phyloP scores from a whole-genome alignment of 1,140 invertebrate genomes.

The Seison nebaliae region DNA sequence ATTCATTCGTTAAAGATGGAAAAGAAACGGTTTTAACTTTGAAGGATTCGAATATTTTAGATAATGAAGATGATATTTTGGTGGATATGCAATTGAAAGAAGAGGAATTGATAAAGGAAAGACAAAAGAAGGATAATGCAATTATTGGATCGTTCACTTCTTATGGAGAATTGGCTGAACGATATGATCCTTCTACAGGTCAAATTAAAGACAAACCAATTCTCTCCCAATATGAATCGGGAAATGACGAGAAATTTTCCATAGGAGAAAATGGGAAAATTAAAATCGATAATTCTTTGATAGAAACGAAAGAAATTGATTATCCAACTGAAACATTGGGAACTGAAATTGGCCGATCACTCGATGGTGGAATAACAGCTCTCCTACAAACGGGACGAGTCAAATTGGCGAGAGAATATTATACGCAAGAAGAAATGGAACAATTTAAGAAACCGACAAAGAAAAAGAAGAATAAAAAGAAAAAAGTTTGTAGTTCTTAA shows the following conservation, averaged over 20 bases:
- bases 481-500: no score
- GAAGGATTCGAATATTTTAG: slow-evolving; percentile 46
- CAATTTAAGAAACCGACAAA: slow-evolving; percentile 78
- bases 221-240: not conserved
- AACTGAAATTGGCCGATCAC: slow-evolving; percentile 1
- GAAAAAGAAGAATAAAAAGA: slow-evolving; percentile 33
- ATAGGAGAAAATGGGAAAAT: slow-evolving; percentile 61
- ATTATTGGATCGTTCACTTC: no score
- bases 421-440: slow-evolving; percentile 50
- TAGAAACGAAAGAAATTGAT: not conserved
- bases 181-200: no score
- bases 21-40: slow-evolving; percentile 60
- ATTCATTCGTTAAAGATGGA: slow-evolving; percentile 52
- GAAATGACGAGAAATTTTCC: slow-evolving; percentile 17
- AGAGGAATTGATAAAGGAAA: slow-evolving; percentile 63
- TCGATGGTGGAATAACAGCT: slow-evolving; percentile 31
- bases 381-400: no score
- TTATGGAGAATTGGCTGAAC: no score
- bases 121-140: no score
- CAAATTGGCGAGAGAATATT: slow-evolving; percentile 58
- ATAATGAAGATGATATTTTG: slow-evolving; percentile 48
- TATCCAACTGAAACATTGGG: not conserved
- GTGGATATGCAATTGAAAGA: slow-evolving; percentile 86
- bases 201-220: not conserved
- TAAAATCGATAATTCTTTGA: slow-evolving; percentile 46